Percentiles rank a stretch among this genome's conserved stretches.
These are phyloP conservation scores for Deilephila porcellus DNA, from an alignment of 2,888 invertebrate genomes.

Conservation along the genomic window DNA sequence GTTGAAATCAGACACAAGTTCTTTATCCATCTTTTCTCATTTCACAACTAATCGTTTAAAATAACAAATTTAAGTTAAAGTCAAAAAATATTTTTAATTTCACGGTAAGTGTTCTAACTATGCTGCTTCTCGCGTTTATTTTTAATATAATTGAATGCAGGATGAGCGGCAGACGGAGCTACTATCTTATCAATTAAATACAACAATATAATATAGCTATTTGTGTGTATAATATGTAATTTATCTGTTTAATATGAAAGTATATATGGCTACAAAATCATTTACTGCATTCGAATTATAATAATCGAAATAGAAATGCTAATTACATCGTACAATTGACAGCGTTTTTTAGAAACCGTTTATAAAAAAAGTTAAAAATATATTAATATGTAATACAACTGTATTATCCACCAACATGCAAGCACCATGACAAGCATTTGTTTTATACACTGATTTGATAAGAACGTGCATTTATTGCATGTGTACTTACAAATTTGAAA, in stretches of 20 bases:
- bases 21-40: background rate
- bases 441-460: background rate
- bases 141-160: background rate
- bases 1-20: background rate
- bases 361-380: too few relatives aligned
- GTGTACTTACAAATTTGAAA: constrained; percentile 17
- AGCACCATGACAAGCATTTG: too few relatives aligned
- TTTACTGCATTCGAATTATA: background rate
- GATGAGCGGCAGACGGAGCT: background rate
- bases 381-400: too few relatives aligned
- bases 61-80: background rate
- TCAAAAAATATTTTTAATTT: background rate
- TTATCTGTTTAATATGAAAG: background rate
- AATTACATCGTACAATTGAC: too few relatives aligned
- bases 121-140: background rate
- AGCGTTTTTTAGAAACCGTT: too few relatives aligned
- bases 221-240: background rate
- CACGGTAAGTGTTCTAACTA: too few relatives aligned
- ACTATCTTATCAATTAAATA: constrained; percentile 19
- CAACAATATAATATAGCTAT: background rate
- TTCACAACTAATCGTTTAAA: background rate
- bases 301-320: too few relatives aligned
- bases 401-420: too few relatives aligned
- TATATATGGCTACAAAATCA: background rate
- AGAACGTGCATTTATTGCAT: too few relatives aligned